phyloP scores from a whole-genome alignment of 2,797 vertebrate genomes.

The Pelobates cultripes region DNA sequence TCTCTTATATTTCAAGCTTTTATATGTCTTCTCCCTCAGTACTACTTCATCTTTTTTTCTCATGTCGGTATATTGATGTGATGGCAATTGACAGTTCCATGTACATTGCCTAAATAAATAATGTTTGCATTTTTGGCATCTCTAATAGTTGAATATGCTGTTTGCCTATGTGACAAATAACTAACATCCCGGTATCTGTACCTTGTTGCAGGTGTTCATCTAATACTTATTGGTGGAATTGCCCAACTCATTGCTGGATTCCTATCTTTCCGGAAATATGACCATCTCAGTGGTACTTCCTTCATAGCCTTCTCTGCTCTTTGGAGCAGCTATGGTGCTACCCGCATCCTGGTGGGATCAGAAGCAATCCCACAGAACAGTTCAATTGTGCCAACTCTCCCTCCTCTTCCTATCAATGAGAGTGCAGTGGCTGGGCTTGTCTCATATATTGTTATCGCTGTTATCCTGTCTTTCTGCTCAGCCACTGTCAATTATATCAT shows the following conservation, averaged over 20 bases:
- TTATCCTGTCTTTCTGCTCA: conserved; percentile 84
- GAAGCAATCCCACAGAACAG: conserved; percentile 47
- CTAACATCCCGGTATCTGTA: too few relatives aligned
- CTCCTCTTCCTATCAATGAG: conserved; percentile 62
- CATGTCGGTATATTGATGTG: too few relatives aligned
- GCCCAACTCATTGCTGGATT: conserved; percentile 85
- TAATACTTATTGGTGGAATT: conserved; percentile 83
- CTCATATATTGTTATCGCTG: conserved; percentile 81
- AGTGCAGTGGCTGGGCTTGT: conserved; percentile 81
- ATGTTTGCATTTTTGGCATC: too few relatives aligned
- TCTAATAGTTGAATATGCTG: too few relatives aligned
- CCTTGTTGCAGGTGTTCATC: conserved; percentile 78
- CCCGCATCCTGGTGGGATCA: conserved; percentile 74
- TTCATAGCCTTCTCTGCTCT: conserved; percentile 88
- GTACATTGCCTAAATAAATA: too few relatives aligned
- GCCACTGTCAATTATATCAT: conserved; percentile 89
- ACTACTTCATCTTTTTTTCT: too few relatives aligned
- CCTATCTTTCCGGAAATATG: conserved; percentile 85
- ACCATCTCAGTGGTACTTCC: conserved; percentile 82
- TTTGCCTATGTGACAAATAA: too few relatives aligned
- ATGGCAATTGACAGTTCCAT: too few relatives aligned
- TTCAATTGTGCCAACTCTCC: background rate
- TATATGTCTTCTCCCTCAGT: too few relatives aligned
- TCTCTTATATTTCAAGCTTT: too few relatives aligned
- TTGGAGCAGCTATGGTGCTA: conserved; percentile 85